Evolutionary conservation across 2,113 vertebrate genomes (phyloP).

Genomic region (Rhynchomys soricoides): DNA sequence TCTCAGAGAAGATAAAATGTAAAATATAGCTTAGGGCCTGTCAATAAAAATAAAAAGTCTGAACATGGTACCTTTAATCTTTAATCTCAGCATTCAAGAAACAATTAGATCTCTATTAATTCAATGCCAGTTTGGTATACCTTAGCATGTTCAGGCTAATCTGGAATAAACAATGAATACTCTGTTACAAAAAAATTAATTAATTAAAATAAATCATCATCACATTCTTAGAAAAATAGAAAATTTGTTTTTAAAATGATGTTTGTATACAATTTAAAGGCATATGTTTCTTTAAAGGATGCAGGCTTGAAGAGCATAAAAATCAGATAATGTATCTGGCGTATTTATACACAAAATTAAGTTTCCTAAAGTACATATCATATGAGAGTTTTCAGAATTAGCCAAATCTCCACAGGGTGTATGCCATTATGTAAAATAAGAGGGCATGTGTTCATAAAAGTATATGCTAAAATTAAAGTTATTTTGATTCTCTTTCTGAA

Average conservation of each 20-base stretch:
- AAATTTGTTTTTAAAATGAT: not conserved
- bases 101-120: not conserved
- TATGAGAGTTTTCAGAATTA: not conserved
- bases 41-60: not conserved
- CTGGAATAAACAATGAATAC: not conserved
- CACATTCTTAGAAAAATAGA: not conserved
- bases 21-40: not conserved
- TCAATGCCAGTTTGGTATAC: not conserved
- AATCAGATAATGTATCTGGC: not conserved
- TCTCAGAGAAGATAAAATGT: not conserved
- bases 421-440: not conserved
- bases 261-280: not conserved
- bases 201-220: not conserved
- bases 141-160: not conserved
- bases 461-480: slow-evolving; percentile 23
- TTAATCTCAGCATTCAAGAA: not conserved
- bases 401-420: not conserved
- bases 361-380: not conserved
- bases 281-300: not conserved
- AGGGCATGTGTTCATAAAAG: not conserved
- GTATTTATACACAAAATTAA: slow-evolving; percentile 8
- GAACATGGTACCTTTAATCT: not conserved
- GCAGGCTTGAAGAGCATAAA: not conserved
- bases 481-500: not conserved
- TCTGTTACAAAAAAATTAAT: not conserved